Conservation (phyloP, 2,113 vertebrate species). For the Hippocampus zosterae region DNA sequence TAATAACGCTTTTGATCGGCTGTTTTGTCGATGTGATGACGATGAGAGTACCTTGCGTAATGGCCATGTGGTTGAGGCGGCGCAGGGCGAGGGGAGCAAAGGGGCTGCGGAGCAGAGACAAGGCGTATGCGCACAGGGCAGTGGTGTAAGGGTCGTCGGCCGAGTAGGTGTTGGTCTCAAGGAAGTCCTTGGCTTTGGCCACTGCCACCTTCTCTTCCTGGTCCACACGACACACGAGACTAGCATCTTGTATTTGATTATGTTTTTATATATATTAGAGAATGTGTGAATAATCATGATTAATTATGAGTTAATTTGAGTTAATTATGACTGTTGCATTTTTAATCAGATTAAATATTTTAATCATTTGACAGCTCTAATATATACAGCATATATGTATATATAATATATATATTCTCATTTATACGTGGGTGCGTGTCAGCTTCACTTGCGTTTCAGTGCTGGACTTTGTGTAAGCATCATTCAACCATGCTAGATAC, state of each 20-base stretch:
- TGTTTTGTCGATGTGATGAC: background rate
- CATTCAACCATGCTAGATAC: background rate
- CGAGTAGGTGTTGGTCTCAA: slow-evolving; percentile 81
- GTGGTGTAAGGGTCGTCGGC: slow-evolving; percentile 87
- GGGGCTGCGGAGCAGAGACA: slow-evolving; percentile 81
- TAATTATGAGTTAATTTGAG: too few relatives aligned
- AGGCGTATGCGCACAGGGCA: slow-evolving; percentile 78
- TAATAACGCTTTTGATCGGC: too few relatives aligned
- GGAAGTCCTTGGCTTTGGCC: slow-evolving; percentile 81
- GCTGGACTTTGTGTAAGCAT: background rate
- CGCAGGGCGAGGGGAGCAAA: slow-evolving; percentile 69
- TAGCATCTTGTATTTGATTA: background rate
- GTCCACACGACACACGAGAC: slow-evolving; percentile 8
- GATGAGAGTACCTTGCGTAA: slow-evolving; percentile 79
- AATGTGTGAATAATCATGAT: too few relatives aligned
- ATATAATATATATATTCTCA: background rate
- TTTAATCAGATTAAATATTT: too few relatives aligned
- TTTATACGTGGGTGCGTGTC: background rate
- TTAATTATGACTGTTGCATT: too few relatives aligned
- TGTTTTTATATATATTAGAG: too few relatives aligned
- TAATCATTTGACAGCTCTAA: background rate
- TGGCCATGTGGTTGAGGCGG: slow-evolving; percentile 86
- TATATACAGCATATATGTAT: too few relatives aligned
- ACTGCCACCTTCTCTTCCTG: slow-evolving; percentile 83
- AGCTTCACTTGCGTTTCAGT: background rate